Evolutionary conservation across 2,888 invertebrate genomes (phyloP), one percentile per base, ranked within the genome.

Genomic region (Uloborus plumipes): DNA sequence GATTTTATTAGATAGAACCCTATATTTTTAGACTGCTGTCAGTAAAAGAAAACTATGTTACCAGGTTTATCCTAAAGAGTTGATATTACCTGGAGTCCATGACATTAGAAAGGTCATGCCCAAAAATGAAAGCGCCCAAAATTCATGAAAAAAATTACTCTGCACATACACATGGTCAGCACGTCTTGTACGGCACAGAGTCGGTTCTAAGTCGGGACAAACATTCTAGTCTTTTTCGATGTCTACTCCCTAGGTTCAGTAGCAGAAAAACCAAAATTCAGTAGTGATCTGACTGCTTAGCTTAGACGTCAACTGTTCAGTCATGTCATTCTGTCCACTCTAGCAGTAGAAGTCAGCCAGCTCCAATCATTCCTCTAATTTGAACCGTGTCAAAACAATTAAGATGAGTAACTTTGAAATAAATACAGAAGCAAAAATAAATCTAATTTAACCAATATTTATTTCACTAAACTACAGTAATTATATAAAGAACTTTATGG

Each of bases 341-440:
- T 66, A 71, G 71, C 78, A 49, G 71, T 67, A 74, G 75, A 49
- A 49, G 64, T 61, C 70, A 53, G 59, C 31, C 26, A 64, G 74
- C 72, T 77, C 82, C 76, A 50, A 53, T 55, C 76, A 76, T 77
- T 83, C 82, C 82, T 72, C 77, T 83, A 83, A 77, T 83, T 83
- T 77, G 67, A 83, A 83, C 82, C 82, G 82, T 83, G 76, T 67
- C 73, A 83, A 77, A 83, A 72, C 72, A 83, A 65, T 83, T 77
- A 81, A 72, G 64, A 81, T 69, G 39, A 77, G 72, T 77, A 62
- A 77, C 67, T 81, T 58, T 59, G 50, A 67, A 53, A 62, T 18
- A 65, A 69, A 67, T 47, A 73, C 49, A 74, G 31, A 61, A 51
- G 58, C 4, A 65, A 50, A 71, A 26, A 78, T 78, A 6, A 59